phyloP scores from a whole-genome alignment of 2,888 invertebrate genomes.

The Patella pellucida region DNA sequence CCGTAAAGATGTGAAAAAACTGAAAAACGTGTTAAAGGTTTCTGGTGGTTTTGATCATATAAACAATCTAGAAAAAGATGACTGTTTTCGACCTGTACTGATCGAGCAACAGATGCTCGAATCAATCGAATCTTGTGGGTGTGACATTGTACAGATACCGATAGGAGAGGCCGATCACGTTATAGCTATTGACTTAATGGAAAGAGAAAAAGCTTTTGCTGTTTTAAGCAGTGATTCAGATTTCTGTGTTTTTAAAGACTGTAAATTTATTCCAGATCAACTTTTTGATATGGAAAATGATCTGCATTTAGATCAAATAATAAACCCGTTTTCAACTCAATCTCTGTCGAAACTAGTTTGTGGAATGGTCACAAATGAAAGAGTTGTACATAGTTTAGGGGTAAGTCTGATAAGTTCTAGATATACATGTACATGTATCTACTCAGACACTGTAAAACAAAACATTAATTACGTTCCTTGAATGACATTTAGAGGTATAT shows the following conservation, averaged over 20 bases:
- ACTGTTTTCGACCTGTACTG: constrained; percentile 59
- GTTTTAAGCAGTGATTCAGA: constrained; percentile 67
- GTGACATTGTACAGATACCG: constrained; percentile 52
- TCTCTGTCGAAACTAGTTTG: constrained; percentile 37
- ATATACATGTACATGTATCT: no score
- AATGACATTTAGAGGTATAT: no score
- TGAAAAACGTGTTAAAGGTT: constrained; percentile 33
- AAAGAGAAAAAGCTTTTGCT: constrained; percentile 59
- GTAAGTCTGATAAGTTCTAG: constrained; percentile 37
- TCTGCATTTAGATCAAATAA: constrained; percentile 53
- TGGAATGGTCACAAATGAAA: constrained; percentile 52
- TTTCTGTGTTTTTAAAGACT: constrained; percentile 62
- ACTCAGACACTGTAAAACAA: no score
- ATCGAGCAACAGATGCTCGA: constrained; percentile 57
- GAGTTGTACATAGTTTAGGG: constrained; percentile 49
- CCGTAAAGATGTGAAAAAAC: constrained; percentile 47
- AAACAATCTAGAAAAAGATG: constrained; percentile 40
- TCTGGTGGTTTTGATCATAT: constrained; percentile 29
- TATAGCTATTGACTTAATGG: constrained; percentile 53
- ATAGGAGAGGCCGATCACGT: constrained; percentile 63
- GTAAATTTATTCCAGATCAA: constrained; percentile 56
- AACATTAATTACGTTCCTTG: no score
- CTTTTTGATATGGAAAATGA: constrained; percentile 63
- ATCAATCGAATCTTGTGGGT: constrained; percentile 53
- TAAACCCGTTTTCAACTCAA: constrained; percentile 43